Percentiles rank a stretch among this genome's conserved stretches.
Conservation (phyloP, 2,113 vertebrate genomes). For the Tachysurus vachellii region DNA sequence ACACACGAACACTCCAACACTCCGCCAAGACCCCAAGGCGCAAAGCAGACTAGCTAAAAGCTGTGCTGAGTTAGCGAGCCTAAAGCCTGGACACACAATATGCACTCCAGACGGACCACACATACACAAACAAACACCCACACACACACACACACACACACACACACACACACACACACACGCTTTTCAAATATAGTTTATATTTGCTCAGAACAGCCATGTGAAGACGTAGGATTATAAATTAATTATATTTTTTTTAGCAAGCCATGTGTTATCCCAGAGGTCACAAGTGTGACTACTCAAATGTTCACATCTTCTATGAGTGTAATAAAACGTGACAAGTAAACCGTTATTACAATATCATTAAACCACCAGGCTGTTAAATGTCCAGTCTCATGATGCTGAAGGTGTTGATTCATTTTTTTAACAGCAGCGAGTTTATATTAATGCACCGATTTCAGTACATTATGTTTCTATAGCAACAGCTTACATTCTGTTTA, state of each 20-base stretch:
- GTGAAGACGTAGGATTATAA: neutral
- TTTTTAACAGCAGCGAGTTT: neutral
- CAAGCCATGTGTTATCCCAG: neutral
- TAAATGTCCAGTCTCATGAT: neutral
- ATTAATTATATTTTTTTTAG: constrained; percentile 1
- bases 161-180: neutral
- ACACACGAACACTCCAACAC: neutral
- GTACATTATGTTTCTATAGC: neutral
- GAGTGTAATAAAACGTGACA: neutral
- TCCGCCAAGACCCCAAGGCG: neutral
- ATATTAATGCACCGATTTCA: neutral
- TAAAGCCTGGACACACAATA: constrained; percentile 8
- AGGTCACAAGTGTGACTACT: neutral
- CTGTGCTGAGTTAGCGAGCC: constrained; percentile 26
- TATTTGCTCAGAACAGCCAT: neutral
- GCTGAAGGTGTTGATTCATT: neutral
- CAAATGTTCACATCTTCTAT: neutral
- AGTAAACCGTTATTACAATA: neutral
- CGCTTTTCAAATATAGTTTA: neutral
- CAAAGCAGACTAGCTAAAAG: constrained; percentile 1
- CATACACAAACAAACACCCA: constrained; percentile 18
- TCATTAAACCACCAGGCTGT: neutral
- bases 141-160: neutral
- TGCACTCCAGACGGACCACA: constrained; percentile 10
- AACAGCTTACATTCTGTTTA: neutral